Base-by-base conservation (phyloP, 2,113 vertebrate genomes). In the Gobio gobio region DNA sequence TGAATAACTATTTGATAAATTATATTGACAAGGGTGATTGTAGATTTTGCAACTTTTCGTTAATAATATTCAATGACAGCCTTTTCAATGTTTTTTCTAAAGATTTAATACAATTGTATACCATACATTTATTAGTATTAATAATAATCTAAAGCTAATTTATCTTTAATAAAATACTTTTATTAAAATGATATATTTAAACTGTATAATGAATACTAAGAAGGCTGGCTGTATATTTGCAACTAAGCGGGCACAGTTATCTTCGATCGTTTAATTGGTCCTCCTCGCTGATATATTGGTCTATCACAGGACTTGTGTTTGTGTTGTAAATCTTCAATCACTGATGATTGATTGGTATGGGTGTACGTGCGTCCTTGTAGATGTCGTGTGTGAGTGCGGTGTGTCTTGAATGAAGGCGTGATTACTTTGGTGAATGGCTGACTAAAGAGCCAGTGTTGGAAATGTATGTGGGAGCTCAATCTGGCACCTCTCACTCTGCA, bases 401-500 rank as follows among this genome's bases (percentile, higher is more conserved):
- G 64, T 78, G 3, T 61, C 8, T 82, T 66, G 47, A 63, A 16
- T 24, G 5, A 20, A 76, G 59, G 54, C 33, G 26, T 83, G 40
- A 54, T 61, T 63, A 75, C 47, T 64, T 68, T 45, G 40, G n/a
- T 10, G 45, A 61, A 83, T 56, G 70, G 56, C 18, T 83, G 45
- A 63, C 43, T 73, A 51, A 76, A 84, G 33, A 49, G 33, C 22
- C 70, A 13, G 36, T 56, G 80, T 64, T 61, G 36, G 74, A 72
- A 70, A 84, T 83, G 54, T 49, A 73, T 85, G 74, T 51, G 33
- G 33, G 77, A 64, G 36, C 80, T 43, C 66, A 74, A 76, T 64
- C 83, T 81, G 85, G 51, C 83, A 74, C 76, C 54, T 82, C 63
- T 87, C 80, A 54, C 51, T n/a, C 74, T 63, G 14, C 56, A 59